Base-by-base conservation (phyloP, 2,888 invertebrate species). In the Drosophila quasianomalipes region DNA sequence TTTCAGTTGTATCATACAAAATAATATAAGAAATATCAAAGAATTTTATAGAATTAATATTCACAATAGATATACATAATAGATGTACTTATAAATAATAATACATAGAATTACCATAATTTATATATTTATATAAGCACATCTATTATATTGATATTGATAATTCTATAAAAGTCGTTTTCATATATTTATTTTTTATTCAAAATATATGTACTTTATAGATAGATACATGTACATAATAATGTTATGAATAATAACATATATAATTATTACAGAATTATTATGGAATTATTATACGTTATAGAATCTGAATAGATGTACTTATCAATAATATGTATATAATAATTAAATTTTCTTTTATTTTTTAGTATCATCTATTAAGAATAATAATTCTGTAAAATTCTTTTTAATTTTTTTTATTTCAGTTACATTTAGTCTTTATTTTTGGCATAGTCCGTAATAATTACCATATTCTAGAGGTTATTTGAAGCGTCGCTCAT, bases 401-500 rank as follows among this genome's bases (percentile, higher is more conserved):
- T 22, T 14, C 1, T 44, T 14, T 6, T 44, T 6, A 44, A 14
- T 2, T 12, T 6, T 22, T 2, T 22, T 3, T 6, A 7, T 26
- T n/a, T n/a, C 7, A 4, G 4, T 4, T 16, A 47, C 16, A 4
- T 47, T 26, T 16, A 4, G 9, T 26, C 16, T 47, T 7, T 26
- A 47, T 19, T 19, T 12, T 7, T 37, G 19, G 28, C 28, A 7
- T 16, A 16, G 12, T 1, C 22, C 7, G 22, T 2, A 16, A 22
- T 47, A 14, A 14, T 16, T 47, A 7, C 7, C 16, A 16, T 33
- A 10, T 35, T 22, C 1, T 26, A 6, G 0, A 52, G 41, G 60
- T 52, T 61, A 78, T 62, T 16, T 22, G 26, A 33, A 12, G n/a
- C 12, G 73, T 66, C 49, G 49, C 19, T 41, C 44, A 26, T 49